Evolutionary conservation across 2,888 invertebrate species (phyloP), one percentile per base, ranked within the genome.

Genomic region (Drosophila lutescens): DNA sequence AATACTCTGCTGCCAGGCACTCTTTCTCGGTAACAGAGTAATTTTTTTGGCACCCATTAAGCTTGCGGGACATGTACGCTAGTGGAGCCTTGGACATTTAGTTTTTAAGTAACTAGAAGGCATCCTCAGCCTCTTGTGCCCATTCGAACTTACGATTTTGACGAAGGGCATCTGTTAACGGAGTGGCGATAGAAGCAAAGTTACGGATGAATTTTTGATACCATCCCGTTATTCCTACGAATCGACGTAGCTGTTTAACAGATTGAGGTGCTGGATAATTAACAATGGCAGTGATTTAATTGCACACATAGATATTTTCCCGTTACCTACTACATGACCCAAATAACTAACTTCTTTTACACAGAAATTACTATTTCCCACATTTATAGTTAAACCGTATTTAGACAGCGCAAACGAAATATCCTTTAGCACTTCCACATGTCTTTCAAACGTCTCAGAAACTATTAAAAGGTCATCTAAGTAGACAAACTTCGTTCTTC

Each of bases 151-250:
- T 10, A 49, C 49, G 49, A 32, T 32, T 49, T 49, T 32, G 15
- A 32, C 32, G 32, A 49, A 49, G 47, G 12, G 32, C 32, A 32
- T 49, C 47, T 15, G 32, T 44, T 44, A 44, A 44, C 23, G 44
- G 44, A 44, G 44, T 44, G 44, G 44, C 44, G 23, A 44, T 49
- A 6, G 32, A 32, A 49, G 49, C 49, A 32, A 49, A 49, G 49
- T 49, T 32, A 17, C 32, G 32, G 49, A 50, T 50, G 34, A 50
- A 50, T 34, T 50, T 50, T 10, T 34, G 20, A 6, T 49, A 49
- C 49, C 49, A 49, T 32, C 32, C 32, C 4, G 49, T 32, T 12
- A 49, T 49, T 10, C 32, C 49, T 17, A 49, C 7, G 17, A 49
- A 32, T 30, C 49, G 32, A 12, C 30, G 30, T 26, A 47, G 17